Evolutionary conservation across 2,113 vertebrate genomes (phyloP).

Genomic region (Tragelaphus scriptus): DNA sequence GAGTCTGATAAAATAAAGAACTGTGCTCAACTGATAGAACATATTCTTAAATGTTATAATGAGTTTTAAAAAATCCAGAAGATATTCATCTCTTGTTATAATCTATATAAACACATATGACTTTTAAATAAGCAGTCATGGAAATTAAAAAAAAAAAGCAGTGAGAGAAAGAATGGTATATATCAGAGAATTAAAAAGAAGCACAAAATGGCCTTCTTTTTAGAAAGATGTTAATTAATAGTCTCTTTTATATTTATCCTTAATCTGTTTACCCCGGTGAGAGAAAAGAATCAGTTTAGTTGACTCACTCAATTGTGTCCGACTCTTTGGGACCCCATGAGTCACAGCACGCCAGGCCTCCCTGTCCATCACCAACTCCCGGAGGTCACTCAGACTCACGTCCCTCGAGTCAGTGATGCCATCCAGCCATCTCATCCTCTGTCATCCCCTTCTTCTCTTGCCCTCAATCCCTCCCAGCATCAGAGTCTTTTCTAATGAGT

Average conservation of each 20-base stretch:
- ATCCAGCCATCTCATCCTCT: no score
- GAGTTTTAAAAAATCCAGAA: neutral
- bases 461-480: no score
- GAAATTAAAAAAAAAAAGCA: conserved; percentile 32
- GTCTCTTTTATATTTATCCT: conserved; percentile 85
- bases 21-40: neutral
- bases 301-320: no score
- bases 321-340: no score
- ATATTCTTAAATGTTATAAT: neutral
- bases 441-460: no score
- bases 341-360: no score
- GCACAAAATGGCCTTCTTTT: conserved; percentile 48
- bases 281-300: neutral
- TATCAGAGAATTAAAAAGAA: conserved; percentile 43
- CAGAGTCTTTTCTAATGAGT: no score
- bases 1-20: neutral
- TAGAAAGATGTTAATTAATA: conserved; percentile 85
- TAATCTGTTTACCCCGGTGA: conserved; percentile 63
- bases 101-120: conserved; percentile 55
- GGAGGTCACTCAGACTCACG: no score
- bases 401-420: no score
- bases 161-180: neutral
- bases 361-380: no score
- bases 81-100: conserved; percentile 49
- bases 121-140: conserved; percentile 16